Evolutionary conservation across 1,140 invertebrate genomes (phyloP), one percentile per base, ranked within the genome.

Genomic region (Drosophila tropicalis): DNA sequence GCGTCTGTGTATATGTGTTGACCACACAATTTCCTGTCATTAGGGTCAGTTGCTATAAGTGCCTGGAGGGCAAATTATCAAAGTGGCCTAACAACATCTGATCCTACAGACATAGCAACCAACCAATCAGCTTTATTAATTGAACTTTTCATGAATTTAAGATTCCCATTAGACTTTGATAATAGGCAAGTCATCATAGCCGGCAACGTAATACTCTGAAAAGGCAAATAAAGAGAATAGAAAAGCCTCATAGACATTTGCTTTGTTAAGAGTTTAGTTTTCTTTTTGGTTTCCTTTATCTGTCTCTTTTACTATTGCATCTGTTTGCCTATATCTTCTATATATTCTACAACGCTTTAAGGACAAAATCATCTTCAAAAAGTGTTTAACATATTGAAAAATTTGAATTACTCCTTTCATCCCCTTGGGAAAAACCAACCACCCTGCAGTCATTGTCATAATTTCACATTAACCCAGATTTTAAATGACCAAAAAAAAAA

Each of bases 21-120:
- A 83, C 83, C 82, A 71, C 85, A 90, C 85, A 89, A 84, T 89
- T 84, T 89, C 84, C 84, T 81, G 85, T 89, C 85, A 89, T 89
- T 89, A 89, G 85, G 84, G 84, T 81, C 77, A 69, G 41, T 62
- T 72, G 73, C 56, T 74, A 66, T 51, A 51, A 51, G 44, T 51
- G 44, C 44, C 76, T 72, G 56, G 71, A 29, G 47, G 55, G 47
- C 62, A 77, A 85, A 80, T 76, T 80, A 72, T 51, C 44, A 70
- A 74, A 72, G 71, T 71, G 57, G 70, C 74, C 19, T 36, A 36
- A 17, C 47, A 62, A 25, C 72, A 64, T 66, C 71, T 60, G 57
- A 58, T 72, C 64, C 64, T 68, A 62, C 34, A 9, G 56, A 12
- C 44, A 17, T 47, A 47, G 44, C 44, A 47, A 44, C 54, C 44